Conservation (phyloP, 2,888 invertebrate genomes). For the Willowsia nigromaculata region DNA sequence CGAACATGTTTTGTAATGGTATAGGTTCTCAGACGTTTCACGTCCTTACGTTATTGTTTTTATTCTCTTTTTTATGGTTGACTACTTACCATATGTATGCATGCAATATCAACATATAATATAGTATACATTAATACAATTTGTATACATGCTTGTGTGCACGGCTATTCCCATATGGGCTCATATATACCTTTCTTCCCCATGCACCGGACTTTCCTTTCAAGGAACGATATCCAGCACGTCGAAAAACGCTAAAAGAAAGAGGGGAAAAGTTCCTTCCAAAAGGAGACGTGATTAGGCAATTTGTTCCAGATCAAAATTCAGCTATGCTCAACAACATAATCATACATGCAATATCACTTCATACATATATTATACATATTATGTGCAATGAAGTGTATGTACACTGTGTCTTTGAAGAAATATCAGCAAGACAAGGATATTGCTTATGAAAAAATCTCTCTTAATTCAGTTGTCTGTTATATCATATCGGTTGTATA, state of each 20-base stretch:
- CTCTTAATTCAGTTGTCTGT: not conserved
- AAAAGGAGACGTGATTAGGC: slow-evolving; percentile 61
- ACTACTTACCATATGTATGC: not conserved
- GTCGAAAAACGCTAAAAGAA: not conserved
- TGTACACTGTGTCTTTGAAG: not conserved
- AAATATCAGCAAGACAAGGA: slow-evolving; percentile 13
- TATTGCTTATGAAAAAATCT: slow-evolving; percentile 29
- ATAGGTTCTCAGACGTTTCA: not conserved
- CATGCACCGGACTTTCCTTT: slow-evolving; percentile 39
- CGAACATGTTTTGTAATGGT: not conserved
- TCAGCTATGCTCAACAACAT: slow-evolving; percentile 21
- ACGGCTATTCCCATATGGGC: not conserved
- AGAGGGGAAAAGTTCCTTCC: slow-evolving; percentile 23
- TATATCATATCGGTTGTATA: not conserved
- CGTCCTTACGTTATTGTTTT: slow-evolving; percentile 2
- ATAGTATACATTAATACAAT: slow-evolving; percentile 4
- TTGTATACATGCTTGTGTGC: not conserved
- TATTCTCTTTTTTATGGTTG: slow-evolving; percentile 18
- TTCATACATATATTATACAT: slow-evolving; percentile 12
- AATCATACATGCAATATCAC: not conserved
- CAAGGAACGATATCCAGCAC: not conserved
- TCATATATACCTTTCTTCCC: not conserved
- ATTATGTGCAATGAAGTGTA: not conserved
- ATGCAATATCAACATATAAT: not conserved
- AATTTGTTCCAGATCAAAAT: slow-evolving; percentile 66